A percentile compares a stretch with the other conserved stretches of the same genome.
phyloP scores from a whole-genome alignment of 1,140 invertebrate genomes.

The Scaptomyza hsui region DNA sequence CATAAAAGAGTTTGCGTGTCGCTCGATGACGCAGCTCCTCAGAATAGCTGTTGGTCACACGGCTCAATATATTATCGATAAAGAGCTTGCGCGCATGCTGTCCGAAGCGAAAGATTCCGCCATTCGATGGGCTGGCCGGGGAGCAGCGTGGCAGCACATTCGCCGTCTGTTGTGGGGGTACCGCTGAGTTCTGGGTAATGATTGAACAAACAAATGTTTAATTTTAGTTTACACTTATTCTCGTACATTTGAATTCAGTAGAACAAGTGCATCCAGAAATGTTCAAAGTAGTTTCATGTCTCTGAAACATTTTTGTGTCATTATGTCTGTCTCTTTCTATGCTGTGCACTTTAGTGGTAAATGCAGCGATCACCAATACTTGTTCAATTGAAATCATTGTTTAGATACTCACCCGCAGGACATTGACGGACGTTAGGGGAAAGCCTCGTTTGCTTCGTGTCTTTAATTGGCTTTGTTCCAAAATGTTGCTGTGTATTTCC shows the following conservation, averaged over 20 bases:
- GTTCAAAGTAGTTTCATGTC: no score
- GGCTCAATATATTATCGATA: constrained; percentile 88
- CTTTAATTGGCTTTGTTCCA: constrained; percentile 84
- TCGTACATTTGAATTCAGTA: background rate
- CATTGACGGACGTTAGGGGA: constrained; percentile 69
- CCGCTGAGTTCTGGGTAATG: constrained; percentile 42
- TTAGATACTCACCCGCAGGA: constrained; percentile 54
- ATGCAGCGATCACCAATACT: background rate
- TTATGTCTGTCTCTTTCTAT: background rate
- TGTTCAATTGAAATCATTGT: background rate
- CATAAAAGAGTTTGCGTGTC: constrained; percentile 87
- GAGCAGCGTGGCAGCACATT: constrained; percentile 37
- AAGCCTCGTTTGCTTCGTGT: constrained; percentile 68
- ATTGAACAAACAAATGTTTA: background rate
- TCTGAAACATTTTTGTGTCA: background rate
- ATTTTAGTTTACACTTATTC: background rate
- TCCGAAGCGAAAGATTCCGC: constrained; percentile 85
- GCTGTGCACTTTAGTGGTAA: background rate
- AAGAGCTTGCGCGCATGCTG: constrained; percentile 87
- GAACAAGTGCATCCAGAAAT: no score
- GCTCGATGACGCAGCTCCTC: constrained; percentile 87
- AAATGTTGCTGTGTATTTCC: constrained; percentile 85
- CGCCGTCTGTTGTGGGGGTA: constrained; percentile 14
- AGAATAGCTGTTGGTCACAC: constrained; percentile 88
- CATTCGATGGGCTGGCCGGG: constrained; percentile 35